phyloP scores from a whole-genome alignment of 2,113 vertebrate genomes.

The Dipodomys stephensi region DNA sequence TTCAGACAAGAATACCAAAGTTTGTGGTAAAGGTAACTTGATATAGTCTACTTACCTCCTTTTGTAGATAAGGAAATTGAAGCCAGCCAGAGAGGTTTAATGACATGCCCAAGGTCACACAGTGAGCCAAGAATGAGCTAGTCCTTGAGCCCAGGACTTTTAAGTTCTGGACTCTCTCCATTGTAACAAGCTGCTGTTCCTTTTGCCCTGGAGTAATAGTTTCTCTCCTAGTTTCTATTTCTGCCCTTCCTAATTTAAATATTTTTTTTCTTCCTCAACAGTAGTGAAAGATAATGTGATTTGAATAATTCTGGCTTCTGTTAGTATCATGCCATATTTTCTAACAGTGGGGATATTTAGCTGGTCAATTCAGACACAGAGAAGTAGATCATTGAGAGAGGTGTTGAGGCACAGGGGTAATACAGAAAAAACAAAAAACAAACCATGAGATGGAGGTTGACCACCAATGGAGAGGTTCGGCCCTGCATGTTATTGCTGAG shows the following conservation, averaged over 20 bases:
- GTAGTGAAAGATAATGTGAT: conserved; percentile 19
- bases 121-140: background rate
- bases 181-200: background rate
- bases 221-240: conserved; percentile 18
- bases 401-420: background rate
- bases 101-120: background rate
- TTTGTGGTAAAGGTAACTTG: background rate
- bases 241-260: conserved; percentile 1
- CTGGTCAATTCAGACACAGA: conserved; percentile 35
- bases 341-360: background rate
- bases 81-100: background rate
- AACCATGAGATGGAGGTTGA: background rate
- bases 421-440: background rate
- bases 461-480: background rate
- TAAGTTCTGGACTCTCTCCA: background rate
- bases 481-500: background rate
- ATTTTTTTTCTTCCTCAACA: conserved; percentile 26
- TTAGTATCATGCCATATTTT: background rate
- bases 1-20: background rate
- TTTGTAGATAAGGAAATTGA: background rate
- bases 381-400: conserved; percentile 1
- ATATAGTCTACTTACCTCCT: background rate
- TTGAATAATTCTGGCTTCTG: conserved; percentile 26
- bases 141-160: background rate
- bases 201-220: background rate